Evolutionary conservation across 2,113 vertebrate species (phyloP).

Genomic region (Chaetodon auriga): DNA sequence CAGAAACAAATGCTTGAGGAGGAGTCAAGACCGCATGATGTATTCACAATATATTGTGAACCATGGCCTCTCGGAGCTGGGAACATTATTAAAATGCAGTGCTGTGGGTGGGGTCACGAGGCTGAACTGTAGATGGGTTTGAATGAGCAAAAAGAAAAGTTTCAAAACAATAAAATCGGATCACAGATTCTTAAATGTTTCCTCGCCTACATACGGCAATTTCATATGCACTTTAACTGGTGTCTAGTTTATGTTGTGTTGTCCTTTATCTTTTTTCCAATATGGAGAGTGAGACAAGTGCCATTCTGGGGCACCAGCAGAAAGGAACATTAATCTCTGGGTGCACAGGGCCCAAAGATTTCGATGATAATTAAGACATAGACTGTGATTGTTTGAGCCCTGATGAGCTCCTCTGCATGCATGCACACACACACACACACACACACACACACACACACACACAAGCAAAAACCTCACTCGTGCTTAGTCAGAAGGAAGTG

Average conservation of each 20-base stretch:
- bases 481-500: constrained; percentile 22
- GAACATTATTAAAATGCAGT: constrained; percentile 42
- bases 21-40: constrained; percentile 21
- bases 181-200: neutral
- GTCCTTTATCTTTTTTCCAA: constrained; percentile 41
- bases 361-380: constrained; percentile 51
- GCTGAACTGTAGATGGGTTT: constrained; percentile 27
- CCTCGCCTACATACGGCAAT: neutral
- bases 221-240: neutral
- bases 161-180: constrained; percentile 26
- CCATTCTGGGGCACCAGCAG: neutral
- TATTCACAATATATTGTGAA: constrained; percentile 40
- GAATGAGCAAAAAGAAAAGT: constrained; percentile 17
- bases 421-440: neutral
- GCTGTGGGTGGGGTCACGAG: constrained; percentile 35
- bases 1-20: constrained; percentile 23
- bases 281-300: neutral
- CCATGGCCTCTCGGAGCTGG: constrained; percentile 9
- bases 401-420: constrained; percentile 23
- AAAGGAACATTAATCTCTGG: constrained; percentile 48
- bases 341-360: constrained; percentile 33
- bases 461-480: neutral
- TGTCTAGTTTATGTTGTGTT: neutral
- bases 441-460: neutral
- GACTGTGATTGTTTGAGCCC: constrained; percentile 28